phyloP scores from a whole-genome alignment of 2,113 vertebrate species.

The Zosterops borbonicus region DNA sequence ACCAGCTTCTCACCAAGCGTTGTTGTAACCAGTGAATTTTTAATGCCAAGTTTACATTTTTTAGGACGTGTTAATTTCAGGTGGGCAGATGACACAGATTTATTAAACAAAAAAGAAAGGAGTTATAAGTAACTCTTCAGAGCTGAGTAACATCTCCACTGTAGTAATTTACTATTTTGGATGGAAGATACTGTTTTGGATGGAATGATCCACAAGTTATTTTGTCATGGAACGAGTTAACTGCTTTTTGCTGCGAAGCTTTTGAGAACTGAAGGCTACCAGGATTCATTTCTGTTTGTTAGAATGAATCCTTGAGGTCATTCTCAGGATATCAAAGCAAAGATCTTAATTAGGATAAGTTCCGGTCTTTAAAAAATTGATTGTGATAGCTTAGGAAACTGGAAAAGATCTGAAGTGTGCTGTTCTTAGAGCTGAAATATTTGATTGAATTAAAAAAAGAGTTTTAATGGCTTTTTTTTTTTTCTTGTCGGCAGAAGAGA shows the following conservation, averaged over 20 bases:
- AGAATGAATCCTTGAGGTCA: slow-evolving; percentile 51
- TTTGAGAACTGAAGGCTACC: background rate
- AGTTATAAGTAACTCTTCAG: background rate
- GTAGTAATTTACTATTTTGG: background rate
- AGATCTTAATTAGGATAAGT: slow-evolving; percentile 80
- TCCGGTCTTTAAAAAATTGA: slow-evolving; percentile 73
- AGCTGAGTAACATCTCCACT: background rate
- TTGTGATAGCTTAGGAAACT: slow-evolving; percentile 61
- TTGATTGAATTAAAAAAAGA: slow-evolving; percentile 47
- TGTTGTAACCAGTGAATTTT: background rate
- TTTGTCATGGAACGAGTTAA: background rate
- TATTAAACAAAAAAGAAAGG: background rate
- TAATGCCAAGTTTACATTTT: background rate
- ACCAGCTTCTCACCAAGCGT: background rate
- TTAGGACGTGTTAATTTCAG: background rate
- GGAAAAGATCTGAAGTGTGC: slow-evolving; percentile 62
- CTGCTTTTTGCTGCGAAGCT: background rate
- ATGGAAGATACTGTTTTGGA: background rate
- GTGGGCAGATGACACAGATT: background rate
- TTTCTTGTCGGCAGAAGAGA: slow-evolving; percentile 30
- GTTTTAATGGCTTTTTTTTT: slow-evolving; percentile 45
- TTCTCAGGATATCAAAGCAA: slow-evolving; percentile 71
- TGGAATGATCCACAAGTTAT: background rate
- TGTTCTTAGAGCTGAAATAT: slow-evolving; percentile 54
- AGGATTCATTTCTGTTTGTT: slow-evolving; percentile 55